Evolutionary conservation across 2,888 invertebrate species (phyloP), one percentile per base, ranked within the genome.

Genomic region (Tetramorium bicarinatum): DNA sequence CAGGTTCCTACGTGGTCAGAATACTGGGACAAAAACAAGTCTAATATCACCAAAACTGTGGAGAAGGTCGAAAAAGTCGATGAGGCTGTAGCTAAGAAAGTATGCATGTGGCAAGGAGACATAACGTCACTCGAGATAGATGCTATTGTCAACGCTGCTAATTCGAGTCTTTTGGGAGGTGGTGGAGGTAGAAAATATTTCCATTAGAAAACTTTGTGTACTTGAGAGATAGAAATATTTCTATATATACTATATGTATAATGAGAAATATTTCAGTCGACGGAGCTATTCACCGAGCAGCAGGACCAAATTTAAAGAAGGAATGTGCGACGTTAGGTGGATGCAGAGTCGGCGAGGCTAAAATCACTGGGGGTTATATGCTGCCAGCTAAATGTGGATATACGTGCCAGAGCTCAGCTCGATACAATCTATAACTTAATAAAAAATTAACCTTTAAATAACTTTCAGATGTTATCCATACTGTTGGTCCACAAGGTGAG

Each of bases 71-170:
- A 93, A 21, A 92, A 87, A 62, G 90, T 92, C 7, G 86, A 89
- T 18, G 64, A 84, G 49, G 88, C 90, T 0, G 91, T 97, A n/a
- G 95, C 95, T 7, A 95, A 96, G n/a, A 97, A 96, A 93, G 95
- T 97, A 64, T 96, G 97, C 9, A 94, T 97, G 84, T 97, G 96
- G 95, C 95, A 95, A 93, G 98, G 98, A 2, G 98, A 98, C 93
- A 98, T 99, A 38, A 98, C 98, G 0, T 96, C 96, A 74, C 95
- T 99, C 66, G 97, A 98, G 96, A 96, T 98, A 82, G 98, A 98
- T 95, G 97, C 97, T 0, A 98, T 99, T 90, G 98, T 98, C 0
- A 99, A 99, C 95, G 98, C 99, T 52, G 99, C 99, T 0, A 99
- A 99, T 95, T 96, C 96, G 0, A 94, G 95, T 29, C 95, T 98